These are phyloP conservation scores for Chelonoidis abingdonii DNA, from an alignment of 2,113 vertebrate species.

Conservation along the genomic window DNA sequence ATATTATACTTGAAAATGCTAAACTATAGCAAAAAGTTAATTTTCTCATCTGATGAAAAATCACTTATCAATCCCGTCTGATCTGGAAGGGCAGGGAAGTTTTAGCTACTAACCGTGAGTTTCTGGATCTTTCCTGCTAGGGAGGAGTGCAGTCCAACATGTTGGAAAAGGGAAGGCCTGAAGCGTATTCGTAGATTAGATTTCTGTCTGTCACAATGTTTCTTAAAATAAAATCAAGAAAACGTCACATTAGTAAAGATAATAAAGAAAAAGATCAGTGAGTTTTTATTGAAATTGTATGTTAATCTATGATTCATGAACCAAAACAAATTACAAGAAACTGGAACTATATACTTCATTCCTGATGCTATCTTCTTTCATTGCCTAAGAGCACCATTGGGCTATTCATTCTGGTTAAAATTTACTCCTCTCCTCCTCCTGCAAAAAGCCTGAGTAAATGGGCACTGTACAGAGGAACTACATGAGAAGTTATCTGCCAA, in stretches of 20 bases:
- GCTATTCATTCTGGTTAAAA: neutral
- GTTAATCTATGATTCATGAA: neutral
- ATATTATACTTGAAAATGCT: neutral
- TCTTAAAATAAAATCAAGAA: slow-evolving; percentile 74
- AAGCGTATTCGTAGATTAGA: slow-evolving; percentile 96
- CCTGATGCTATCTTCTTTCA: neutral
- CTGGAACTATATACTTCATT: neutral
- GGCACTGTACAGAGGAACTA: neutral
- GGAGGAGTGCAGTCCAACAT: slow-evolving; percentile 97
- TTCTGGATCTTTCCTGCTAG: slow-evolving; percentile 98
- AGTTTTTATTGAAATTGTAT: neutral
- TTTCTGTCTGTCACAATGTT: slow-evolving; percentile 98
- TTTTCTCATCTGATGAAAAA: neutral
- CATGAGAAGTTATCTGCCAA: neutral
- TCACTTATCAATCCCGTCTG: neutral
- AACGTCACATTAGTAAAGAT: slow-evolving; percentile 10
- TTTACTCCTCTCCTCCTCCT: neutral
- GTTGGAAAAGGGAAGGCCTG: slow-evolving; percentile 97
- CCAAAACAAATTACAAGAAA: neutral
- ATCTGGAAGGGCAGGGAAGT: slow-evolving; percentile 28
- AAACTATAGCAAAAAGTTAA: neutral
- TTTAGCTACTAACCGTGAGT: slow-evolving; percentile 88
- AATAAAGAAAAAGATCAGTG: neutral
- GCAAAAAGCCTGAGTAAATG: neutral
- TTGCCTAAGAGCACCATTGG: neutral